Evolutionary conservation across 1,140 invertebrate species (phyloP).

Genomic region (Stenopsyche tienmushanensis): DNA sequence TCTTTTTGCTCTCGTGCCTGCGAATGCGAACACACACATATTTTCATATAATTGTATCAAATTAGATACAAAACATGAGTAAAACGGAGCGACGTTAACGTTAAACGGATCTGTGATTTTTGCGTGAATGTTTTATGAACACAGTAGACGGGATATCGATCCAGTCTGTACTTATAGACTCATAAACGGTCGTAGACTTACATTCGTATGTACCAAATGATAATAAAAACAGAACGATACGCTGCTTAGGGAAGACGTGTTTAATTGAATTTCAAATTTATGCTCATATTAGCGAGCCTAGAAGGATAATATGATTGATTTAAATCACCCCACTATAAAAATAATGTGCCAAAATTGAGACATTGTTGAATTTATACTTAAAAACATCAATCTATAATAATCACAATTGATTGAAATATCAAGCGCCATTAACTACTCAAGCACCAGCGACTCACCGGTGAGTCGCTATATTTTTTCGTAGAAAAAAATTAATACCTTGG

Average conservation of each 20-base stretch:
- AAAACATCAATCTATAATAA: too few species aligned
- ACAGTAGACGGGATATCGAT: background rate
- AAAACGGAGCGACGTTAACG: background rate
- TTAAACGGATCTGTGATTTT: slow-evolving; percentile 7
- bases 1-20: background rate
- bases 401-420: too few species aligned
- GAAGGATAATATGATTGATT: too few species aligned
- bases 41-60: background rate
- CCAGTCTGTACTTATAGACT: background rate
- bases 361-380: too few species aligned
- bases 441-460: too few species aligned
- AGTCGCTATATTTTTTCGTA: too few species aligned
- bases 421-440: too few species aligned
- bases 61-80: background rate
- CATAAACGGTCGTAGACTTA: background rate
- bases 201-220: background rate
- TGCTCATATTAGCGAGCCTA: too few species aligned
- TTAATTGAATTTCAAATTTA: too few species aligned
- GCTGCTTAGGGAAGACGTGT: too few species aligned
- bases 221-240: background rate
- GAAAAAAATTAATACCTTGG: too few species aligned
- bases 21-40: background rate
- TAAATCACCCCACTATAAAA: background rate
- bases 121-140: slow-evolving; percentile 6
- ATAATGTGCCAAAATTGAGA: too few species aligned